Evolutionary conservation across 2,888 invertebrate species (phyloP).

Genomic region (Heteropelma amictum): DNA sequence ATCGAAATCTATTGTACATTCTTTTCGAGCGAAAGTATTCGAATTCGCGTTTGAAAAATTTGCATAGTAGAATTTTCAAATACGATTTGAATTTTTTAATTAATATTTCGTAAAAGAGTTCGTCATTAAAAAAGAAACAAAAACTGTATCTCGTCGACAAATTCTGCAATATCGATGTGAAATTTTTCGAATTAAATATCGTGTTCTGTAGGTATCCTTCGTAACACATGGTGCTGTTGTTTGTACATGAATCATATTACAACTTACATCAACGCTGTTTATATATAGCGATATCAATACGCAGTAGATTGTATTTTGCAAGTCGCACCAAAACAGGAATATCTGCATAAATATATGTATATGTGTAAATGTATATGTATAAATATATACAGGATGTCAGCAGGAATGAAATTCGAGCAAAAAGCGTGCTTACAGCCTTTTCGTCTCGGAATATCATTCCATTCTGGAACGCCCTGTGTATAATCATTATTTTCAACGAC

Average conservation of each 20-base stretch:
- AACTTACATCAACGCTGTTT: slow-evolving; percentile 62
- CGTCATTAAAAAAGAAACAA: background rate
- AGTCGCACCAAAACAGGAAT: slow-evolving; percentile 45
- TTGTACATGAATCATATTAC: slow-evolving; percentile 60
- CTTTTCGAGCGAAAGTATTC: too few species aligned
- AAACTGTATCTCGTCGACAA: background rate
- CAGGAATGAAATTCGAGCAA: background rate
- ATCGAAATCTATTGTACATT: too few species aligned
- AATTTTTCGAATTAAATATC: slow-evolving; percentile 53
- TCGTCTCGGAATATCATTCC: background rate
- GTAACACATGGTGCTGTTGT: slow-evolving; percentile 59
- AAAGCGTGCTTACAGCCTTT: background rate
- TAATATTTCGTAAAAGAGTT: too few species aligned
- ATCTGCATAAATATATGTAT: background rate
- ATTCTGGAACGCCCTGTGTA: background rate
- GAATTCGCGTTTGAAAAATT: too few species aligned
- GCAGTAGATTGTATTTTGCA: slow-evolving; percentile 56
- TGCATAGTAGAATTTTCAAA: too few species aligned
- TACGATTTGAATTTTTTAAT: too few species aligned
- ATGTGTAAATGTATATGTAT: background rate
- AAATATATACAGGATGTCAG: background rate
- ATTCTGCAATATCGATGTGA: background rate
- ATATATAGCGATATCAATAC: slow-evolving; percentile 45
- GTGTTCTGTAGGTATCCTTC: slow-evolving; percentile 63
- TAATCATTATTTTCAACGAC: background rate